Base-by-base conservation (phyloP, 2,888 invertebrate species). In the Zootermopsis nevadensis region DNA sequence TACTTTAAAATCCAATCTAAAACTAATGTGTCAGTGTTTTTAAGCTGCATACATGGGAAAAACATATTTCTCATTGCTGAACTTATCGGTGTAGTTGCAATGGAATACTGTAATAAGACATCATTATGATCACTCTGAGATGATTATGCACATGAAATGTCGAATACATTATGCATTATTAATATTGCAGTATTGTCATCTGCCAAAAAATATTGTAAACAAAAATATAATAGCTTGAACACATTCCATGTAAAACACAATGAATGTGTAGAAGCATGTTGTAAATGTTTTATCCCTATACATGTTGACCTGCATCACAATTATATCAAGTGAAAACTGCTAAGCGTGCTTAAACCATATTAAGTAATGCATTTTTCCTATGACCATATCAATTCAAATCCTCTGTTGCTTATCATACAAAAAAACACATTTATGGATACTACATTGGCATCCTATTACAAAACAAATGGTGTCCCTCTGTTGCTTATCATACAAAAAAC, bases 171-270 rank as follows among this genome's bases (percentile, higher is more conserved):
- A 42, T 42, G 42, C 42, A 12, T 42, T 42, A 42, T 42, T 42
- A 42, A 22, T 19, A 31, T 67, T 67, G 67, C 67, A 67, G 67
- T 67, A 67, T 67, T 67, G 67, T 67, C 67, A 67, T 67, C 67
- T 67, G 67, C 67, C 31, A n/a, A n/a, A 67, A 60, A 67, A 27
- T 6, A 24, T 24, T 30, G n/a, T 31, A 27, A 67, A 67, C 31
- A 67, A 30, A 60, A 31, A 31, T 67, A 67, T 31, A 31, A 67
- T 24, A 55, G 22, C 55, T 55, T 55, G 22, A 55, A 55, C 55
- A 55, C 55, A 55, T n/a, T 55, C 55, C 22, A 7, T 55, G 22
- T 22, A 55, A 19, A 24, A 55, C n/a, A n/a, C 24, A 24, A 55
- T n/a, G 55, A 55, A 55, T 12, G 48, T 48, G 48, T 12, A 15